Base-by-base conservation (phyloP, 2,888 invertebrate species). In the Ormia ochracea region DNA sequence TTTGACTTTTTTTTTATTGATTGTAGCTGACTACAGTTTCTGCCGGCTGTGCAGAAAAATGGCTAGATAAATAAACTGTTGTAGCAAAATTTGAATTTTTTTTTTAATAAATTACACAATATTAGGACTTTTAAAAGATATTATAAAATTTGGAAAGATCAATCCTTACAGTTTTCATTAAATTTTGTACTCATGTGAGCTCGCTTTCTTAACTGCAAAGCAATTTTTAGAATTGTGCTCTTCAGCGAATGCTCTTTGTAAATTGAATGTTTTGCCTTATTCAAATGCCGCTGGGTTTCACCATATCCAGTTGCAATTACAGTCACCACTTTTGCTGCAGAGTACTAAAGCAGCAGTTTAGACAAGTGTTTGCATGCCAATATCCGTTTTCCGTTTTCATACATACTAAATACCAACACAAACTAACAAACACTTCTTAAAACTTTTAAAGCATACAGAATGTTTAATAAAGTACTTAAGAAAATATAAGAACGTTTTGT, bases 381-480 rank as follows among this genome's bases (percentile, higher is more conserved):
- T 80, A 76, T 80, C 80, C 80, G 66, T 68, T 80, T 80, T 76
- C 80, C 80, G 80, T 54, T 72, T 61, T 72, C 61, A 28, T 41
- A 38, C 72, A 41, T 41, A 65, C 26, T 65, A 12, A 36, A 50
- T 38, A 52, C 70, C 38, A 66, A 31, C 28, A 38, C 5, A 59
- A 36, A 52, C 38, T n/a, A 19, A n/a, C 28, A 66, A 56, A 65
- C 33, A 26, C 43, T 31, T 52, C 41, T 61, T 50, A 59, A 52
- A 61, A 52, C 43, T 63, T 61, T 28, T 33, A 23, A 52, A 70
- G 50, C 50, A 63, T 63, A 56, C 26, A 54, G 38, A 72, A 68
- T 76, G 52, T 76, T 80, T 80, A 68, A 80, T 73, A 73, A 76
- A 80, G 72, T 80, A 73, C 66, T 70, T 70, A 14, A 70, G 10